Evolutionary conservation across 2,888 invertebrate genomes (phyloP).

Genomic region (Chrysodeixis includens): DNA sequence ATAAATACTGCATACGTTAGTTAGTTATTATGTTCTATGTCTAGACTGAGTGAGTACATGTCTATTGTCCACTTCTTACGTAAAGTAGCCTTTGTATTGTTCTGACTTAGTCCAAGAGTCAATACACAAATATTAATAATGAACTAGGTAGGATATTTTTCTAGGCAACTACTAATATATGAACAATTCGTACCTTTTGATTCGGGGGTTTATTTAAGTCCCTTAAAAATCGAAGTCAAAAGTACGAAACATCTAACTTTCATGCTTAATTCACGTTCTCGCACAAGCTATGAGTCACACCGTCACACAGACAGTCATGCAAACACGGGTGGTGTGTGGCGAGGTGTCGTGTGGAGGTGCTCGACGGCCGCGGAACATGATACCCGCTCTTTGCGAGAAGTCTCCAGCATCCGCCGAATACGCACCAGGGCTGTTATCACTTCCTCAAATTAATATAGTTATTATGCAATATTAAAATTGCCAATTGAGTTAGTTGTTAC

Average conservation of each 20-base stretch:
- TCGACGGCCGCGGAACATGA: slow-evolving; percentile 21
- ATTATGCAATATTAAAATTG: too few relatives aligned
- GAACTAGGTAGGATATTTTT: background rate
- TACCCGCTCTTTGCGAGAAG: slow-evolving; percentile 38
- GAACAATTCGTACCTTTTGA: too few relatives aligned
- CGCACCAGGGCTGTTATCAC: slow-evolving; percentile 16
- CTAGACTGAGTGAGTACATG: background rate
- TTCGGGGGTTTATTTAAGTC: too few relatives aligned
- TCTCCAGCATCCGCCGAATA: slow-evolving; percentile 34
- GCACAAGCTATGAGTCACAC: slow-evolving; percentile 31
- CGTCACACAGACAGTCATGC: slow-evolving; percentile 17
- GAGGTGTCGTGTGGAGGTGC: slow-evolving; percentile 32
- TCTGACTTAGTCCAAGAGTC: background rate
- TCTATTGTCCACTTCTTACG: background rate
- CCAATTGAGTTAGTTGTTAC: too few relatives aligned
- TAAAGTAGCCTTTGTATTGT: background rate
- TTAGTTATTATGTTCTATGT: background rate
- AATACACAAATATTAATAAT: background rate
- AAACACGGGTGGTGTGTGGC: background rate
- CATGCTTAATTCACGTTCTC: too few relatives aligned
- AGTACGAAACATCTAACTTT: too few relatives aligned
- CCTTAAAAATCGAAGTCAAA: too few relatives aligned
- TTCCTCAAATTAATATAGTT: background rate
- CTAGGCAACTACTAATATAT: too few relatives aligned
- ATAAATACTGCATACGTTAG: background rate